Base-by-base conservation (phyloP, 2,113 vertebrate species). In the Chionodraco myersi region DNA sequence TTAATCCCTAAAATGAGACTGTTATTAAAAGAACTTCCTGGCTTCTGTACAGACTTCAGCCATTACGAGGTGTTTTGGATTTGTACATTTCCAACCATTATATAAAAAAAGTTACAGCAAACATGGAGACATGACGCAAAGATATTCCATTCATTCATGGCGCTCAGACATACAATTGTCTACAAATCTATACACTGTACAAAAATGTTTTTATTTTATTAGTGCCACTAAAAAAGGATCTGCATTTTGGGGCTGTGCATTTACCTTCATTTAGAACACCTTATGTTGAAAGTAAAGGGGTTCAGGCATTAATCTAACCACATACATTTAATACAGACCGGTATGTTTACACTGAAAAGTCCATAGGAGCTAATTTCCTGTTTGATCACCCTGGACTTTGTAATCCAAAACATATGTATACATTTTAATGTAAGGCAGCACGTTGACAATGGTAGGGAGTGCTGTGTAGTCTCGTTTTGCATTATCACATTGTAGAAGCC, bases 11-110 rank as follows among this genome's bases (percentile, higher is more conserved):
- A 60, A 60, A 36, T 21, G 3, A 6, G 23, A 60, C 15, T 16
- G 26, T 21, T 51, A 71, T 14, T 45, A 66, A 52, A 1, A 11
- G 26, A 71, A 15, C 16, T 15, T 48, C 61, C 49, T 57, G 44
- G 30, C 57, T 49, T 67, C 41, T 63, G 58, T 21, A 11, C 54
- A 59, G 48, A 41, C 49, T 23, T 48, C 14, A 60, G 47, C 23
- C 47, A 51, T 65, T 65, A 65, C 3, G 8, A 77, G 12, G 51
- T 63, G 1, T 59, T 77, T 51, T 21, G 21, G 66, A 57, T 41
- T 16, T 53, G 34, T 47, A 41, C 54, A n/a, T 63, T 76, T 63
- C 53, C 36, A 71, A 14, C 21, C 14, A 30, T 2, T 69, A n/a
- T 21, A 16, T 6, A 62, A 14, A n/a, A 62, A 69, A 44, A 0